A percentile compares a stretch with the other conserved stretches of the same genome.
These are phyloP conservation scores for Petrocephalus sullivani DNA, from an alignment of 2,797 vertebrate genomes.

Conservation along the genomic window DNA sequence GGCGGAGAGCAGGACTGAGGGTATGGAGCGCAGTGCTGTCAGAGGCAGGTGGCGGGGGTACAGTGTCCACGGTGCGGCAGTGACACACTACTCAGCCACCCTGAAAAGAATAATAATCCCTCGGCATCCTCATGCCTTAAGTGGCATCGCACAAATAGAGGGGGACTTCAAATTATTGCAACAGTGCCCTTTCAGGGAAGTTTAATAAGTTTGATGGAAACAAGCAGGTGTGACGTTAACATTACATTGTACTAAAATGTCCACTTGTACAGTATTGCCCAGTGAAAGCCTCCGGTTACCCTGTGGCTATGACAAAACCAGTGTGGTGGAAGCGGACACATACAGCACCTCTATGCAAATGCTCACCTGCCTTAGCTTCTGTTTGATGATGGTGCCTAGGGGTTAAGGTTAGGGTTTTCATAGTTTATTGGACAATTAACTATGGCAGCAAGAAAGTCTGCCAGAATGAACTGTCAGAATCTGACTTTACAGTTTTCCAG, in stretches of 20 bases:
- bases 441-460: background rate
- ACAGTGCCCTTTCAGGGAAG: background rate
- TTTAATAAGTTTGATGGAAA: background rate
- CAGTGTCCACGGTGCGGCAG: background rate
- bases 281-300: background rate
- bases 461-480: slow-evolving; percentile 13
- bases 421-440: background rate
- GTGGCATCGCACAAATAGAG: background rate
- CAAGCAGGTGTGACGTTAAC: background rate
- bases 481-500: background rate
- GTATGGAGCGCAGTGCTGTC: background rate
- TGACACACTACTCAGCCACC: background rate
- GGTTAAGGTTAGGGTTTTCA: background rate
- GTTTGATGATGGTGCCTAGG: background rate
- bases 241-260: background rate
- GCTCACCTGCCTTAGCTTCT: background rate
- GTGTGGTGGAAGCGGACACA: background rate
- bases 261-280: background rate
- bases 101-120: background rate
- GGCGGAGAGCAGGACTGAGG: slow-evolving; percentile 4
- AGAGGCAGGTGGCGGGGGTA: background rate
- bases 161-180: background rate
- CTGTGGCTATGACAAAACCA: background rate
- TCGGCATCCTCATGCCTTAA: background rate
- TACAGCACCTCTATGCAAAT: slow-evolving; percentile 3